These are phyloP conservation scores for Cyprinodon diabolis DNA, from an alignment of 2,797 vertebrate species.

Conservation along the genomic window DNA sequence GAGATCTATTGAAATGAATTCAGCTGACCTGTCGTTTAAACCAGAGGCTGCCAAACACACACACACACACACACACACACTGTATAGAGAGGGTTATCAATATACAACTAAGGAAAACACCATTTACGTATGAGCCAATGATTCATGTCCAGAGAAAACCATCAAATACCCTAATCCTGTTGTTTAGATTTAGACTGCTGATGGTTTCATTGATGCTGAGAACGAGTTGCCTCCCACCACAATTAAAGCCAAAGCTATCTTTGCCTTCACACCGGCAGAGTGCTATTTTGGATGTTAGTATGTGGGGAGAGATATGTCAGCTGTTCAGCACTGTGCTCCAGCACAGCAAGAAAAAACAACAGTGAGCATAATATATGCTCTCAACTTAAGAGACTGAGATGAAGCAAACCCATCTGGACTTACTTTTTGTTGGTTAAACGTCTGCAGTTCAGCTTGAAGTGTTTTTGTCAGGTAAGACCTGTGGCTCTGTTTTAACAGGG, in stretches of 20 bases:
- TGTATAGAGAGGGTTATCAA: constrained; percentile 3
- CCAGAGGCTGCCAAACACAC: constrained; percentile 16
- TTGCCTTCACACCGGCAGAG: constrained; percentile 75
- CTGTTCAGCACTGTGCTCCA: constrained; percentile 80
- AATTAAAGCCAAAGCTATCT: constrained; percentile 72
- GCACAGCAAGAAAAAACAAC: constrained; percentile 62
- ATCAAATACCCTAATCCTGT: constrained; percentile 32
- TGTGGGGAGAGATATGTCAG: constrained; percentile 83
- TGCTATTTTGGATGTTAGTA: constrained; percentile 82
- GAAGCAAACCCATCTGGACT: constrained; percentile 43
- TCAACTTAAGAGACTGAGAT: constrained; percentile 58
- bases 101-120: constrained; percentile 6
- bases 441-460: constrained; percentile 59
- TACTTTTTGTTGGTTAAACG: constrained; percentile 48
- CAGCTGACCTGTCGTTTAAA: constrained; percentile 25
- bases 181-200: constrained; percentile 35
- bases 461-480: constrained; percentile 53
- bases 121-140: background rate
- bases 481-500: constrained; percentile 25
- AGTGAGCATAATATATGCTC: constrained; percentile 60
- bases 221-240: constrained; percentile 37
- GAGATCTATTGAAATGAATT: constrained; percentile 27
- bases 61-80: constrained; percentile 13
- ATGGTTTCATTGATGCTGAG: constrained; percentile 52
- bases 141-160: constrained; percentile 30